Base-by-base conservation (phyloP, 2,113 vertebrate species). In the Henicopernis longicauda region DNA sequence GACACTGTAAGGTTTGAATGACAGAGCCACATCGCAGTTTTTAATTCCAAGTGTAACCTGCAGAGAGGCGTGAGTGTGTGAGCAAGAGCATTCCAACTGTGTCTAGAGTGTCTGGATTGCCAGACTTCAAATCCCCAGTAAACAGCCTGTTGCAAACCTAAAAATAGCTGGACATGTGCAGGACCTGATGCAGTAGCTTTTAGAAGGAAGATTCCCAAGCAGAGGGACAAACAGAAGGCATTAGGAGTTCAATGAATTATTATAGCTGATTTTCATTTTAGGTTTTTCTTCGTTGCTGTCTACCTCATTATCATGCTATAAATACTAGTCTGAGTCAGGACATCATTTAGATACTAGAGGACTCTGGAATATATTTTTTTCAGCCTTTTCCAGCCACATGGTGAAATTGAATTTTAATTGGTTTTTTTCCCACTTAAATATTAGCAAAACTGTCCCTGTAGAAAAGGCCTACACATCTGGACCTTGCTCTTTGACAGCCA, bases 121-220 rank as follows among this genome's bases (percentile, higher is more conserved):
- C 95, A 97, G 96, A 97, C 96, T 96, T 93, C 94, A 95, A 95
- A 97, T 97, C 91, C 89, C 78, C 69, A 85, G 95, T 97, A 97
- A 97, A 97, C 95, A 97, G 96, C 93, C 91, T 94, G 91, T 85
- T 95, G 78, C 84, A 88, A 85, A 84, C 44, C 97, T 97, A 97
- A 96, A 97, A 96, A 97, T 97, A 97, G 90, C 91, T 73, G 86
- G 82, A 90, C 91, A 97, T 95, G 95, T 96, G 96, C 90, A 96
- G 71, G 69, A 96, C 95, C 84, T 97, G 91, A 96, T 95, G 89
- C 84, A 96, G 84, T 91, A 97, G 87, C 93, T 95, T 97, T 94
- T 76, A 87, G 89, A 94, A 90, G 67, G 84, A 91, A 76, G 87
- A 91, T 86, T 96, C 63, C 26, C 55, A 38, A 85, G 71, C 86